These are phyloP conservation scores for Motacilla tschutschensis DNA, from an alignment of 2,113 vertebrate genomes.

Conservation along the genomic window DNA sequence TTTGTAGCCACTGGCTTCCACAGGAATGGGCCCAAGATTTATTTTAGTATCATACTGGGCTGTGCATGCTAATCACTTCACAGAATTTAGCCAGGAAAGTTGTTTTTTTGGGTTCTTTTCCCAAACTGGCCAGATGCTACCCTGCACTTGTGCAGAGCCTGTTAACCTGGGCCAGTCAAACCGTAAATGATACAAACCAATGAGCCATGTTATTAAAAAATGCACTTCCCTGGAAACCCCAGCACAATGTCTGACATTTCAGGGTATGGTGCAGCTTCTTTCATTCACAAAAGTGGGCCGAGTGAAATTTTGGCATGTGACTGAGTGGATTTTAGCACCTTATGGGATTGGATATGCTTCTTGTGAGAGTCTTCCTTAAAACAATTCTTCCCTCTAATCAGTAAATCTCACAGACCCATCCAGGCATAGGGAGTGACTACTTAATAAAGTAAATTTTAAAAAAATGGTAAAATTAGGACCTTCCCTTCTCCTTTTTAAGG, in stretches of 20 bases:
- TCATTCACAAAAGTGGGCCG: not conserved
- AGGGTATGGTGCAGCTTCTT: not conserved
- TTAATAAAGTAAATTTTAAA: not conserved
- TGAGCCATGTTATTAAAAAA: not conserved
- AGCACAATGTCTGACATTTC: not conserved
- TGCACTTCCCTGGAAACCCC: not conserved
- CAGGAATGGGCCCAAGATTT: not conserved
- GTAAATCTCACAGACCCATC: not conserved
- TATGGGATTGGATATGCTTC: not conserved
- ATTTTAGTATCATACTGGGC: not conserved
- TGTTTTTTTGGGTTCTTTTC: not conserved
- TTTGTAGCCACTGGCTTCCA: not conserved
- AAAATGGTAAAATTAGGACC: not conserved
- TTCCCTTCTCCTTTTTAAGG: not conserved
- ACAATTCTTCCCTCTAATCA: not conserved
- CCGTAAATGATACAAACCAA: not conserved
- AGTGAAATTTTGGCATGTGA: not conserved
- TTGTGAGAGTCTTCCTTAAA: not conserved
- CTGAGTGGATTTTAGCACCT: not conserved
- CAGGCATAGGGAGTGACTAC: not conserved
- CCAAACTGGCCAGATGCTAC: not conserved
- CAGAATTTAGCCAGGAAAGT: not conserved
- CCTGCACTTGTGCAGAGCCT: not conserved
- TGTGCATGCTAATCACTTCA: constrained; percentile 2
- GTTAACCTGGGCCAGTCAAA: not conserved